Evolutionary conservation across 2,113 vertebrate genomes (phyloP).

Genomic region (Himantopus leucocephalus): DNA sequence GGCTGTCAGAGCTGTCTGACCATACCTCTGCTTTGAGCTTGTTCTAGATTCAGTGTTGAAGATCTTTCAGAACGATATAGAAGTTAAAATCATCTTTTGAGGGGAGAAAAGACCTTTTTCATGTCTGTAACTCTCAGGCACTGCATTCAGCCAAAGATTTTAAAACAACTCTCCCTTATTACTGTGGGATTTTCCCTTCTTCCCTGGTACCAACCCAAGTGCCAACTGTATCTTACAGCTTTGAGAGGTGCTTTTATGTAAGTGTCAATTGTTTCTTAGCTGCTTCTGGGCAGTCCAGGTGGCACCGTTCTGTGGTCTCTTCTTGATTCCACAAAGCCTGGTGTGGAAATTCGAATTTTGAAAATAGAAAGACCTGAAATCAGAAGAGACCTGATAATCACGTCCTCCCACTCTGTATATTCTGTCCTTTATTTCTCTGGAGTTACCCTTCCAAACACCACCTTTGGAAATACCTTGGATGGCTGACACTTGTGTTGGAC

Average conservation of each 20-base stretch:
- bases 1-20: not conserved
- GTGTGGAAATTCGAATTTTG: not conserved
- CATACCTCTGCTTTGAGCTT: not conserved
- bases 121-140: not conserved
- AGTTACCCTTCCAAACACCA: not conserved
- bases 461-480: not conserved
- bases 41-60: not conserved
- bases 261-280: not conserved
- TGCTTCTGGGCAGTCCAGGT: not conserved
- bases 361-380: not conserved
- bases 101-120: not conserved
- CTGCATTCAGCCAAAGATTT: not conserved
- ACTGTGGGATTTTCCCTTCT: not conserved
- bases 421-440: not conserved
- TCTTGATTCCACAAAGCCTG: not conserved
- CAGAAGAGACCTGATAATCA: not conserved
- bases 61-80: not conserved
- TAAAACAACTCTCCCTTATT: not conserved
- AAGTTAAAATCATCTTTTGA: not conserved
- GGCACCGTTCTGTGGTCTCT: not conserved
- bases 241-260: accelerated
- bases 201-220: not conserved
- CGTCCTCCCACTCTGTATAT: not conserved
- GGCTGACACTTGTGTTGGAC: not conserved
- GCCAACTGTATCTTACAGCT: not conserved